Conservation (phyloP, 2,888 invertebrate genomes). For the Hydraecia micacea region DNA sequence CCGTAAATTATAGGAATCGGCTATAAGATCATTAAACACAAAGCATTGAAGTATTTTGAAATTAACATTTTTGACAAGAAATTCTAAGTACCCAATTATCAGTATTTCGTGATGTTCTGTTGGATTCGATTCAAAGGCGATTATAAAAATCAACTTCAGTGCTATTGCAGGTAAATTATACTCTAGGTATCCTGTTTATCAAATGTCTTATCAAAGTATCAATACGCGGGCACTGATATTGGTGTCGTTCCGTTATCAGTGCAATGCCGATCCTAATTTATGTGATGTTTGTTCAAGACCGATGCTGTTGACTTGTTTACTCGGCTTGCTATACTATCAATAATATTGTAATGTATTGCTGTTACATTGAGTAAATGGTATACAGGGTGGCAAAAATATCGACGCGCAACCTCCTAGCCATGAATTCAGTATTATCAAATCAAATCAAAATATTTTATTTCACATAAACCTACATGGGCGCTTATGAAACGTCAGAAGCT, state of each 20-base stretch:
- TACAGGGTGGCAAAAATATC: too few relatives aligned
- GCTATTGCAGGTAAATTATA: constrained; percentile 3
- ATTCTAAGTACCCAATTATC: neutral
- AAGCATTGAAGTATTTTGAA: neutral
- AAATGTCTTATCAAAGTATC: constrained; percentile 55
- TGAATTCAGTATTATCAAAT: too few relatives aligned
- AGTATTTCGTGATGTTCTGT: neutral
- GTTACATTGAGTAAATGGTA: neutral
- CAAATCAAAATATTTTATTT: too few relatives aligned
- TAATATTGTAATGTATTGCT: constrained; percentile 8
- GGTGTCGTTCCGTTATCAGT: constrained; percentile 51
- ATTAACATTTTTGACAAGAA: neutral
- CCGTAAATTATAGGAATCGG: too few relatives aligned
- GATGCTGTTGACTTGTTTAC: constrained; percentile 13
- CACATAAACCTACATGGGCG: too few relatives aligned
- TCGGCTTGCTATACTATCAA: constrained; percentile 24
- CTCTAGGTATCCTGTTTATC: constrained; percentile 41
- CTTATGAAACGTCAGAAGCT: too few relatives aligned
- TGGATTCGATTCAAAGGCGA: neutral
- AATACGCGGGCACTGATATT: constrained; percentile 56
- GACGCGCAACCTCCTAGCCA: neutral
- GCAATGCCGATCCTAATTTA: constrained; percentile 60
- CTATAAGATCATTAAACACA: neutral
- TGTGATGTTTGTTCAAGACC: constrained; percentile 38
- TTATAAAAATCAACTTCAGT: neutral